Base-by-base conservation (phyloP, 2,113 vertebrate genomes). In the Macquaria australasica region DNA sequence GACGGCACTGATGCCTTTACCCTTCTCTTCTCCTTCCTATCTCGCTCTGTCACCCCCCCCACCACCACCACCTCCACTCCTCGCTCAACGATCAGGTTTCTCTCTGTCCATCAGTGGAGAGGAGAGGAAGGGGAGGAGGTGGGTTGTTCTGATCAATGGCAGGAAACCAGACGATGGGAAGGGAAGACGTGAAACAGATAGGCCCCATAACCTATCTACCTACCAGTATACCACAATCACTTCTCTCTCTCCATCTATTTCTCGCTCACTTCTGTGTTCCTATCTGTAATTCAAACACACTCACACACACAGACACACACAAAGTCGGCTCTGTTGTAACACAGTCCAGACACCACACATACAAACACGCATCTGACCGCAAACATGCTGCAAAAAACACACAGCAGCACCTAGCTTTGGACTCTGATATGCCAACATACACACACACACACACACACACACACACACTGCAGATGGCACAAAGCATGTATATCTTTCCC, bases 151-250 rank as follows among this genome's bases (percentile, higher is more conserved):
- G 97, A 99, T 99, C 98, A 98, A 98, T 98, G 97, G 95, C 97
- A 98, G 98, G 98, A 99, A 99, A 98, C 96, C 93, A 95, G 96
- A 93, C 94, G 96, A 98, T 98, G 96, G 96, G 96, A 97, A 97
- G 96, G 93, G 97, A 97, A 97, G 98, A 97, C 96, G 96, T 97
- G 97, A 97, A 98, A 97, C 96, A 97, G 97, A 98, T 96, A 97
- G 93, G 91, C 90, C 91, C 77, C 87, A 81, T 79, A 90, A 88
- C 91, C 86, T 92, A 79, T 87, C 86, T 77, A 71, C 87, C 86
- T 71, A 87, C 88, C 81, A 85, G 87, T 73, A 90, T 82, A 86
- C 83, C 84, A 41, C 89, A 89, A 87, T 82, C 83, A 88, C 85
- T 74, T 78, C 88, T 74, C 55, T 73, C 81, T 71, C 63, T 81